These are phyloP conservation scores for Hydrocynus forskahlii DNA, from an alignment of 2,797 vertebrate species.

Conservation along the genomic window DNA sequence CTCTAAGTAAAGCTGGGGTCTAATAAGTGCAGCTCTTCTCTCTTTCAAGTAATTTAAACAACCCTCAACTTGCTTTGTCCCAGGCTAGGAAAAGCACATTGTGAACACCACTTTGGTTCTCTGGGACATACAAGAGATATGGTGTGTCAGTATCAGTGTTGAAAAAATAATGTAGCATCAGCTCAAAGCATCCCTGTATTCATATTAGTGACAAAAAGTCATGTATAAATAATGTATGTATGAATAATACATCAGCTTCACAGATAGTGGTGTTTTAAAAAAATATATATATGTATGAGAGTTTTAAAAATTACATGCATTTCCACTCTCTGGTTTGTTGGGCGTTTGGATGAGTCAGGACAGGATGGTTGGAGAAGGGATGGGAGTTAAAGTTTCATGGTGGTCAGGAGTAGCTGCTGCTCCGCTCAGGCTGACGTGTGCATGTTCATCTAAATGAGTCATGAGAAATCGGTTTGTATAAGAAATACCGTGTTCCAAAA, in stretches of 20 bases:
- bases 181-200: neutral
- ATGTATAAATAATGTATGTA: too few species aligned
- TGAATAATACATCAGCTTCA: neutral
- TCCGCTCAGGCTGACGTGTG: neutral
- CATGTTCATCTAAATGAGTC: neutral
- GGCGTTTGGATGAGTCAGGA: neutral
- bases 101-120: too few species aligned
- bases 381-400: slow-evolving; percentile 1
- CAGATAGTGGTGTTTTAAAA: neutral
- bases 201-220: neutral
- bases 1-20: too few species aligned
- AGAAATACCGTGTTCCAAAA: neutral
- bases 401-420: too few species aligned
- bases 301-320: slow-evolving; percentile 10
- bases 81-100: too few species aligned
- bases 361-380: neutral
- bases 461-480: neutral
- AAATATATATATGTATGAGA: too few species aligned
- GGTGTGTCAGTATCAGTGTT: neutral
- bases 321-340: slow-evolving; percentile 28
- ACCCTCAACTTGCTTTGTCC: too few species aligned
- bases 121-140: neutral
- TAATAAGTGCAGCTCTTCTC: too few species aligned
- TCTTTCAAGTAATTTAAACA: too few species aligned
- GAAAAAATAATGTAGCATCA: neutral